Evolutionary conservation across 2,113 vertebrate genomes (phyloP).

Genomic region (Formicarius rufipectus): DNA sequence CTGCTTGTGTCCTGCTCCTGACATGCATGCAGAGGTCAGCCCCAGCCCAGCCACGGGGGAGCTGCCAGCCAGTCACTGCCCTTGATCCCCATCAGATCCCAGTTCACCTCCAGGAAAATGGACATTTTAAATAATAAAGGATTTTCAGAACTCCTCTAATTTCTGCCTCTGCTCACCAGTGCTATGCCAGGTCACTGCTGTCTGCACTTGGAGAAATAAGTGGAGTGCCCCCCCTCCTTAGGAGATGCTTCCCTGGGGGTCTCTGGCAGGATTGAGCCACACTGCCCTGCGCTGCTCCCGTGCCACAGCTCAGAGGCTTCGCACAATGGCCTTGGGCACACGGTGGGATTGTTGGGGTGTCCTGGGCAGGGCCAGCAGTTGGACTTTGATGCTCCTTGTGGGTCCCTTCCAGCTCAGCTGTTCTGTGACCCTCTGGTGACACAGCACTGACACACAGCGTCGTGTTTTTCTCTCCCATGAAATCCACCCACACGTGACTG

Average conservation of each 20-base stretch:
- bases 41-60: neutral
- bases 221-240: accelerated
- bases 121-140: neutral
- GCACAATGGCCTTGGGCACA: neutral
- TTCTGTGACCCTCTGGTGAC: neutral
- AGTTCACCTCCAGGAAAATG: neutral
- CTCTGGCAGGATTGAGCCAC: neutral
- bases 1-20: neutral
- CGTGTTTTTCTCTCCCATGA: neutral
- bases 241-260: neutral
- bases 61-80: neutral
- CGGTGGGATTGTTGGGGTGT: neutral
- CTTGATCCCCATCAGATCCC: neutral
- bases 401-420: neutral
- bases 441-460: accelerated
- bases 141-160: neutral
- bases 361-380: neutral
- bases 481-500: neutral
- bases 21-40: neutral
- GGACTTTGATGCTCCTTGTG: neutral
- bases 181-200: neutral
- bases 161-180: neutral
- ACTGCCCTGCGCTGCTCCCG: neutral
- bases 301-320: neutral
- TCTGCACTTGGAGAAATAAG: neutral